Percentiles rank a stretch among this genome's conserved stretches.
These are phyloP conservation scores for Eira barbara DNA, from an alignment of 2,113 vertebrate species.

Conservation along the genomic window DNA sequence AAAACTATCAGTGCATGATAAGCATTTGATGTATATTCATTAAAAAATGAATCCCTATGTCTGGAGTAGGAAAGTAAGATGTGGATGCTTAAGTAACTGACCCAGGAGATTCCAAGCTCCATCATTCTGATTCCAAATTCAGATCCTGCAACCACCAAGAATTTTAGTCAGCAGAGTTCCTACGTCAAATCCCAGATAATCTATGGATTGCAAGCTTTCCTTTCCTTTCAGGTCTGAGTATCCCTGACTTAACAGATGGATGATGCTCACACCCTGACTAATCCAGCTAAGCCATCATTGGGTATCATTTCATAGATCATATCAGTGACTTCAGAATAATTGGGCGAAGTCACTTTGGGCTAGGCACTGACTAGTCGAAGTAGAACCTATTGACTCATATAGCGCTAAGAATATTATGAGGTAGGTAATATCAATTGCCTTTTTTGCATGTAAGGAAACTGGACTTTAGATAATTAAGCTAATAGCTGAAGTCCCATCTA, in stretches of 20 bases:
- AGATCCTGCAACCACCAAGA: background rate
- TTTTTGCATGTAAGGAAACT: background rate
- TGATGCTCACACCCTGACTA: background rate
- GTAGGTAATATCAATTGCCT: rapidly evolving
- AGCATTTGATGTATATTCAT: background rate
- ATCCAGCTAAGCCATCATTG: background rate
- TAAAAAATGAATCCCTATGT: background rate
- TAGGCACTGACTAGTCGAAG: background rate
- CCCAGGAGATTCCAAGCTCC: background rate
- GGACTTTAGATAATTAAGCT: background rate
- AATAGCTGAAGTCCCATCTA: background rate
- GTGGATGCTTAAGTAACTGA: background rate
- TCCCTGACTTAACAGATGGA: background rate
- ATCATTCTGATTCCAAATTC: background rate
- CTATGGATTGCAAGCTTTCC: background rate
- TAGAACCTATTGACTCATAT: background rate
- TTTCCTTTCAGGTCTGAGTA: background rate
- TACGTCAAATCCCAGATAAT: background rate
- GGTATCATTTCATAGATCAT: background rate
- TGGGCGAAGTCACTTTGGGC: background rate
- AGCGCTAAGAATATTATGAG: background rate
- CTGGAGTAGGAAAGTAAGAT: background rate
- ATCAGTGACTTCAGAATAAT: background rate
- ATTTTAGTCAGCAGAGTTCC: background rate
- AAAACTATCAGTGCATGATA: background rate